Base-by-base conservation (phyloP, 1,140 invertebrate species). In the Drosophila prosaltans region DNA sequence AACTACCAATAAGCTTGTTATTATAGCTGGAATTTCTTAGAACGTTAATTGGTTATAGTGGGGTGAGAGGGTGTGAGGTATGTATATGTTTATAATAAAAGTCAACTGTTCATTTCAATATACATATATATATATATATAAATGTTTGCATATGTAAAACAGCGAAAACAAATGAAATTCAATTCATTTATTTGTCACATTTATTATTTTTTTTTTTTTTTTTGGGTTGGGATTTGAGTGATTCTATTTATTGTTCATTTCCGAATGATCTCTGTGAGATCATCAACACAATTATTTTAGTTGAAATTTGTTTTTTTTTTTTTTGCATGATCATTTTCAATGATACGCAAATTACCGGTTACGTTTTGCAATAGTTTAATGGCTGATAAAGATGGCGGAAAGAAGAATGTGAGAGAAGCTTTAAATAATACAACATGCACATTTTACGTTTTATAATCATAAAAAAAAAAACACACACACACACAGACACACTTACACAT, bases 231-330 rank as follows among this genome's bases (percentile, higher is more conserved):
- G 21, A 51, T 51, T 51, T 51, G 45, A 51, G 45, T 51, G 24
- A 51, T 51, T 51, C 45, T 51, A 51, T 51, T 63, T 72, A 73
- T 58, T 69, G 68, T 43, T 21, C 30, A 57, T 69, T 67, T 72
- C 62, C 55, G 79, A 69, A 36, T 65, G 78, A 86, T 85, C 82
- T 81, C n/a, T 73, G 55, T 85, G 82, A 85, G 83, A 85, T 85
- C 82, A 85, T 88, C 82, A 69, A 43, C 51, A 64, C 48, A 75
- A 68, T 59, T 51, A 67, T 74, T 48, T 51, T 51, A 26, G 7
- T 51, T 51, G 21, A 26, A 9, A 30, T 30, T 16, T 16, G 16
- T 16, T 16, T 16, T 16, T 30, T 30, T 2, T 30, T 36, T 62
- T 41, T 30, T 30, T 26, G 41, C 24, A 26, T 62, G 45, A 51